Conservation (phyloP, 1,140 invertebrate species). For the Streblospio benedicti region DNA sequence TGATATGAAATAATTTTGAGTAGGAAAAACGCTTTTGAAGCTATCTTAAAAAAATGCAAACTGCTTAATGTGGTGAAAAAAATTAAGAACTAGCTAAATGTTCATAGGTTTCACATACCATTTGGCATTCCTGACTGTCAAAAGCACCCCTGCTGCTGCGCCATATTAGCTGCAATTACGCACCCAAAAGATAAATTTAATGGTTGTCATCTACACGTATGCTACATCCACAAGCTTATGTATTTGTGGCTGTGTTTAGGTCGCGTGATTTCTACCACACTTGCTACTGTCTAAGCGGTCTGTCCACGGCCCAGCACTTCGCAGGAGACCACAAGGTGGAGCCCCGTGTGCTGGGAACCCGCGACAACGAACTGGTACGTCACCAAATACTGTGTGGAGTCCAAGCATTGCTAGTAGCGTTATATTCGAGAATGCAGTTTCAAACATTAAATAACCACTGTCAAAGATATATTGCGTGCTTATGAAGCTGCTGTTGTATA, state of each 20-base stretch:
- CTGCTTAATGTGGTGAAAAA: not conserved
- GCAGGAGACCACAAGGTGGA: conserved; percentile 46
- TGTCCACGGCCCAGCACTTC: conserved; percentile 85
- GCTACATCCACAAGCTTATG: conserved; percentile 10
- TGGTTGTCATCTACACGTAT: not conserved
- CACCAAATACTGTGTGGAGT: not conserved
- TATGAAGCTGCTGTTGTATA: too few species aligned
- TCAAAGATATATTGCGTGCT: too few species aligned
- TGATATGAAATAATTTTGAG: too few species aligned
- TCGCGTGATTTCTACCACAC: conserved; percentile 88
- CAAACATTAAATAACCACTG: too few species aligned
- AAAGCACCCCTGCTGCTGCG: not conserved
- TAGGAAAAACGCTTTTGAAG: too few species aligned
- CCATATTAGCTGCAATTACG: not conserved
- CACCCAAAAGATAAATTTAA: not conserved
- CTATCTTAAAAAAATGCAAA: too few species aligned
- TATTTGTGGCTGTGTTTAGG: conserved; percentile 52
- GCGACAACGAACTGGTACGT: conserved; percentile 57
- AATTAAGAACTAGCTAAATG: not conserved
- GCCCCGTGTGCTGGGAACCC: conserved; percentile 53
- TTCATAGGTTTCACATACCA: not conserved
- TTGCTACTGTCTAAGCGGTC: conserved; percentile 89
- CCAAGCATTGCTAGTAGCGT: not conserved
- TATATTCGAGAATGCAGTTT: too few species aligned
- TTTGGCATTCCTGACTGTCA: not conserved